Conservation (phyloP, 2,888 invertebrate species). For the Liodrosophila aerea region DNA sequence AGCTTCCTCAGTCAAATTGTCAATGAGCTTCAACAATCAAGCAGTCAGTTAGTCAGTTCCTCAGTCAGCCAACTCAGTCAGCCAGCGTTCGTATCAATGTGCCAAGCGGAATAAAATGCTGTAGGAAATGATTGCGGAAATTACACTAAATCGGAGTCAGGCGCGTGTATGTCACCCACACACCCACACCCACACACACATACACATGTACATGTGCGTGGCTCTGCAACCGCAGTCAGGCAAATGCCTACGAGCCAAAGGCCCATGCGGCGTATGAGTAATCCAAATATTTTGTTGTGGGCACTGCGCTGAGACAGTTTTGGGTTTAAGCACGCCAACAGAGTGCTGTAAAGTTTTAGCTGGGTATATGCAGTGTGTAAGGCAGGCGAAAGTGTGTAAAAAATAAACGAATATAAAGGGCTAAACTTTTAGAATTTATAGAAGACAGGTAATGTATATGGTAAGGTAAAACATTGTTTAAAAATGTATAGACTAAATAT, state of each 20-base stretch:
- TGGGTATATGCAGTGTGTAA: no score
- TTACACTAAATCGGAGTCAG: conserved; percentile 69
- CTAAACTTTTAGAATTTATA: no score
- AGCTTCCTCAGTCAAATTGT: conserved; percentile 16
- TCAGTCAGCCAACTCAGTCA: conserved; percentile 2
- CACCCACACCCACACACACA: conserved; percentile 5
- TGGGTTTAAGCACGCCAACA: conserved; percentile 25
- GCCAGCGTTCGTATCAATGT: not conserved
- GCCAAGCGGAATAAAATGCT: conserved; percentile 61
- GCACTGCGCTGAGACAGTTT: conserved; percentile 28
- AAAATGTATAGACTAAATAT: no score
- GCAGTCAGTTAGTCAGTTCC: conserved; percentile 32
- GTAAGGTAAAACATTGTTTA: no score
- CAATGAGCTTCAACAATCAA: conserved; percentile 14
- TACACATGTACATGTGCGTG: not conserved
- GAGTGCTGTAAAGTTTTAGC: conserved; percentile 29
- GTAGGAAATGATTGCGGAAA: conserved; percentile 75
- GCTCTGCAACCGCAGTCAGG: conserved; percentile 4
- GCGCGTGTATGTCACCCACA: conserved; percentile 46
- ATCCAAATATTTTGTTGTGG: conserved; percentile 60
- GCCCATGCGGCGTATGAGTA: conserved; percentile 52
- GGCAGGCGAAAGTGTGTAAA: no score
- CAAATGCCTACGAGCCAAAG: conserved; percentile 18
- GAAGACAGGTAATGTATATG: no score
- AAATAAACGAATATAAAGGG: no score